phyloP scores from a whole-genome alignment of 2,113 vertebrate genomes.

The Addax nasomaculatus region DNA sequence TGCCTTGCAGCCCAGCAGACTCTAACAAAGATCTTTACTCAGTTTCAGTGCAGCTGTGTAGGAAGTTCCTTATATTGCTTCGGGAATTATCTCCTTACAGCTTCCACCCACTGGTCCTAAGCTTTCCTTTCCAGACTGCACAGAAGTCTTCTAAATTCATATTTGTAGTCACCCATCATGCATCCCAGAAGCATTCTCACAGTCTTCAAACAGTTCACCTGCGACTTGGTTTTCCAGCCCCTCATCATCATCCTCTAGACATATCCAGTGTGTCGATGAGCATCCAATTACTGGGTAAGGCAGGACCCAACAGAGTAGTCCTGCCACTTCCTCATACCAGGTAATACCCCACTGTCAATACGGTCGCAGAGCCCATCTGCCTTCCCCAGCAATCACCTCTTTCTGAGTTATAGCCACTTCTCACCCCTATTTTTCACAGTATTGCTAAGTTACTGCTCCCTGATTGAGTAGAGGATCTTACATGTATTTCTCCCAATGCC shows the following conservation, averaged over 20 bases:
- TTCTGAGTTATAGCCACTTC: background rate
- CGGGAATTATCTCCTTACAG: background rate
- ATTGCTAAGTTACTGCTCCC: background rate
- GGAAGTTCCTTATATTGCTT: background rate
- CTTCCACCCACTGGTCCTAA: background rate
- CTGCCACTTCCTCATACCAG: background rate
- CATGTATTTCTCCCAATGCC: background rate
- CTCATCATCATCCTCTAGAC: background rate
- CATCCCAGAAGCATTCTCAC: background rate
- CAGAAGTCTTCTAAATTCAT: background rate
- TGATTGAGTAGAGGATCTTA: background rate
- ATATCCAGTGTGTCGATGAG: background rate
- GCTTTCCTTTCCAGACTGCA: background rate
- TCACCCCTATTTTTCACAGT: background rate
- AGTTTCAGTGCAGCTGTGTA: background rate
- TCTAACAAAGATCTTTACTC: background rate
- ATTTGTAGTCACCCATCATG: background rate
- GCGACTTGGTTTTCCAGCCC: background rate
- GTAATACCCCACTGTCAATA: background rate
- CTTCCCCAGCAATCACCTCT: conserved; percentile 25
- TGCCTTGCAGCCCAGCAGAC: background rate
- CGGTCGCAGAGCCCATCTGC: background rate
- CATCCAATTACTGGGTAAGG: background rate
- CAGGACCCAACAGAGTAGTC: background rate
- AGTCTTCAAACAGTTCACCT: background rate